Base-by-base conservation (phyloP, 2,797 vertebrate genomes). In the Molossus alvarezi region DNA sequence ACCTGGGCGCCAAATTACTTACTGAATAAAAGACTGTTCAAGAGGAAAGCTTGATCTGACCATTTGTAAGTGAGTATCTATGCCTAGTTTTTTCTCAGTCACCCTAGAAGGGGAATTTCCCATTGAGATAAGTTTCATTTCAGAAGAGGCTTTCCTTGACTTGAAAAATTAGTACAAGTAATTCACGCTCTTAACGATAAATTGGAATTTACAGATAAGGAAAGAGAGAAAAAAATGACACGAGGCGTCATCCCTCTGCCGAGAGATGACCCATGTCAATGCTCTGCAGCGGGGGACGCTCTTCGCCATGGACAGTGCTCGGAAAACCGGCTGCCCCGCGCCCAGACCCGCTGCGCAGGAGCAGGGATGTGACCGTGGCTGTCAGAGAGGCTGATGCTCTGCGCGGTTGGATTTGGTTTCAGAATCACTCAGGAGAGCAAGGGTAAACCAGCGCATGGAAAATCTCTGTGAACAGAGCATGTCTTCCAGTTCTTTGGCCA, bases 151-250 rank as follows among this genome's bases (percentile, higher is more conserved):
- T 96, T 94, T 85, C 84, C 85, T 76, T 92, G 27, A 41, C 85
- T 95, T 94, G 93, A 96, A 95, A 95, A 96, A 84, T 89, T 93
- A 92, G 73, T 95, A 72, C 10, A 72, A 90, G 77, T 92, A 93
- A 96, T 94, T 91, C 84, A 88, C 5, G 17, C 77, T 87, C 77
- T 96, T 83, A 79, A 15, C 55, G 58, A 95, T 90, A 92, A 93
- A 92, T 81, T 84, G 87, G 76, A 97, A 93, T 82, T 82, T 92
- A 75, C 48, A 95, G 97, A 92, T 95, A 97, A 95, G 81, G 57
- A 94, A 95, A 97, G 62, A 94, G 41, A 45, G 51, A 94, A 91
- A 90, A 88, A 94, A 95, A 51, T 88, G 67, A 90, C 92, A 53
- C 88, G 82, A 82, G 3, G 51, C 58, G 18, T 93, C 90, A 84